A percentile compares a stretch with the other conserved stretches of the same genome.
These are phyloP conservation scores for Nezara viridula DNA, from an alignment of 2,888 invertebrate genomes.

Conservation along the genomic window DNA sequence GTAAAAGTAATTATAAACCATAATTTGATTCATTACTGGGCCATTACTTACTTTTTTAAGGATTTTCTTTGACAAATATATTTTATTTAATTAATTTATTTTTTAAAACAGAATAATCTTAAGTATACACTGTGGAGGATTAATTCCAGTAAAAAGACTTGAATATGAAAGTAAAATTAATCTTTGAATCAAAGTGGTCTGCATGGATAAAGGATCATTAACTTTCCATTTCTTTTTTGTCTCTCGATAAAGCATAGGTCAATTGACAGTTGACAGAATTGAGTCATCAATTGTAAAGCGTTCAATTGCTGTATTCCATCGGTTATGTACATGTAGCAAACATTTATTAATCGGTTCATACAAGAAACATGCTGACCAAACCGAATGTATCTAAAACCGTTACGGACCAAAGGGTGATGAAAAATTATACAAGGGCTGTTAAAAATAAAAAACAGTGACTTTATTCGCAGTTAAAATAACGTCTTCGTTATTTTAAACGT, in stretches of 20 bases:
- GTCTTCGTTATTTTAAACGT: too few species aligned
- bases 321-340: not conserved
- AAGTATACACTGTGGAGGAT: too few species aligned
- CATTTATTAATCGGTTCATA: not conserved
- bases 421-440: not conserved
- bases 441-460: too few species aligned
- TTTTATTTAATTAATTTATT: too few species aligned
- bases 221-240: not conserved
- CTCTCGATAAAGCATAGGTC: not conserved
- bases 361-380: conserved; percentile 2
- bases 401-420: not conserved
- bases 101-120: too few species aligned
- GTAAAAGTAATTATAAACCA: too few species aligned
- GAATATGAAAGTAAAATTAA: not conserved
- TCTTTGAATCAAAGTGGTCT: not conserved
- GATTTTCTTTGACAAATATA: too few species aligned
- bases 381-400: not conserved
- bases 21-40: too few species aligned
- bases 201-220: conserved; percentile 7
- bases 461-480: too few species aligned
- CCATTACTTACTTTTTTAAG: too few species aligned
- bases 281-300: conserved; percentile 43
- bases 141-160: not conserved
- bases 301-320: conserved; percentile 3
- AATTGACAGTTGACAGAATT: conserved; percentile 44